Conservation (phyloP, 2,888 invertebrate species). For the Drosophila recens region DNA sequence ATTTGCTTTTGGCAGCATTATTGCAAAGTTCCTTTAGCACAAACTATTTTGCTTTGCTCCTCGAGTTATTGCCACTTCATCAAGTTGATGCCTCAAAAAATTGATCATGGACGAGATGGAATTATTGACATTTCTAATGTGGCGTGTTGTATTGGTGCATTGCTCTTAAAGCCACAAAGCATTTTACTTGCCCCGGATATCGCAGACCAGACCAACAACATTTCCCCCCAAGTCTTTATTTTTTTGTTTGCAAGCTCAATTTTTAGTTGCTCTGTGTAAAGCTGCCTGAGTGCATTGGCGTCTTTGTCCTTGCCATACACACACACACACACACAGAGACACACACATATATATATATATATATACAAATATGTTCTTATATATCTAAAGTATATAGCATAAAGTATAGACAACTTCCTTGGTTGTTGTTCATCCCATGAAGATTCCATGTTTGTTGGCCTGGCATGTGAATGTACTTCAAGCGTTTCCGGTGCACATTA, state of each 20-base stretch:
- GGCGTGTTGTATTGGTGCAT: constrained; percentile 43
- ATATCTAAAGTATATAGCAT: constrained; percentile 7
- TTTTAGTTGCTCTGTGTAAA: constrained; percentile 29
- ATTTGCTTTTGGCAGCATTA: constrained; percentile 56
- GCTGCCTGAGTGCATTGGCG: constrained; percentile 78
- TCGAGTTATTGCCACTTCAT: constrained; percentile 54
- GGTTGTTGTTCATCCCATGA: constrained; percentile 58
- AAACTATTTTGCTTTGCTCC: constrained; percentile 45
- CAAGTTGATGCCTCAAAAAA: constrained; percentile 42
- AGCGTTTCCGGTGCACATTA: constrained; percentile 81
- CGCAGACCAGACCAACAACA: constrained; percentile 4
- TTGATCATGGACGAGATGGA: constrained; percentile 24
- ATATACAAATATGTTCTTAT: neutral
- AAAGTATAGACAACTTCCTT: constrained; percentile 62
- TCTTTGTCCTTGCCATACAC: constrained; percentile 72
- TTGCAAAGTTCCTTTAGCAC: constrained; percentile 39
- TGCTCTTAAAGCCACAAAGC: constrained; percentile 37
- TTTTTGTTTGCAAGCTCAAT: constrained; percentile 41
- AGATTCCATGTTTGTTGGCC: constrained; percentile 51
- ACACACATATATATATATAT: constrained; percentile 39
- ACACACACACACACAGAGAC: constrained; percentile 31
- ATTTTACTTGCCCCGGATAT: constrained; percentile 30
- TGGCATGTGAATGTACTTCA: constrained; percentile 82
- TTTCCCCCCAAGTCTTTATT: neutral
- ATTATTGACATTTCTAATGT: constrained; percentile 56